A percentile compares a stretch with the other conserved stretches of the same genome.
Evolutionary conservation across 2,113 vertebrate genomes (phyloP).

Genomic region (Saguinus midas): DNA sequence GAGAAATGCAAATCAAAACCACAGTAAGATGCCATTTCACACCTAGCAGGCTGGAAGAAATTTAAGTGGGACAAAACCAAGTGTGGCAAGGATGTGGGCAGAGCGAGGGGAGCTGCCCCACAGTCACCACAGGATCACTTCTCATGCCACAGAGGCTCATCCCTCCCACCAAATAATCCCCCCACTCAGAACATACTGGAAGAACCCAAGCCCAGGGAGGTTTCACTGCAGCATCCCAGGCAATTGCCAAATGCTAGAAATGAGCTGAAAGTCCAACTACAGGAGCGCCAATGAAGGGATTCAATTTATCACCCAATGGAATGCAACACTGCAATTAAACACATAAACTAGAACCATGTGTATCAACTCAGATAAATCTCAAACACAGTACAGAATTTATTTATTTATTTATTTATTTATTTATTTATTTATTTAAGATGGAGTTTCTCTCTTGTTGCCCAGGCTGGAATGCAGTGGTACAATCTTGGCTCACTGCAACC

Average conservation of each 20-base stretch:
- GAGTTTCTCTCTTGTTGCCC: too few relatives aligned
- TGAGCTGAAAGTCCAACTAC: neutral
- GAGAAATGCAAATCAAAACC: slow-evolving; percentile 17
- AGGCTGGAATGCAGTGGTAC: too few relatives aligned
- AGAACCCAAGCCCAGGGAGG: neutral
- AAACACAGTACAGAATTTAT: neutral
- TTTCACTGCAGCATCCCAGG: accelerated
- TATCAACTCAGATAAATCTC: neutral
- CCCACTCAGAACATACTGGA: neutral
- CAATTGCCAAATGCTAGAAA: neutral
- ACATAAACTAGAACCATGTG: neutral
- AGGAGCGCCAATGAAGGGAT: accelerated
- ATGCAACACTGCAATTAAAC: neutral
- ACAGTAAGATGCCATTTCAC: neutral
- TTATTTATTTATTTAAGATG: too few relatives aligned
- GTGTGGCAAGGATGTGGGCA: accelerated
- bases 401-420: neutral
- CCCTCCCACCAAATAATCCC: neutral
- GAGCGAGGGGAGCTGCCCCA: accelerated
- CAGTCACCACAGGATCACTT: accelerated
- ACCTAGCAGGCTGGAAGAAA: neutral
- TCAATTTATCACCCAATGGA: neutral
- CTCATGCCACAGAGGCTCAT: too few relatives aligned
- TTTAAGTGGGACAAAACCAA: neutral
- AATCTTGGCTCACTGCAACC: too few relatives aligned